phyloP scores from a whole-genome alignment of 2,888 invertebrate species.

The Timema podura region DNA sequence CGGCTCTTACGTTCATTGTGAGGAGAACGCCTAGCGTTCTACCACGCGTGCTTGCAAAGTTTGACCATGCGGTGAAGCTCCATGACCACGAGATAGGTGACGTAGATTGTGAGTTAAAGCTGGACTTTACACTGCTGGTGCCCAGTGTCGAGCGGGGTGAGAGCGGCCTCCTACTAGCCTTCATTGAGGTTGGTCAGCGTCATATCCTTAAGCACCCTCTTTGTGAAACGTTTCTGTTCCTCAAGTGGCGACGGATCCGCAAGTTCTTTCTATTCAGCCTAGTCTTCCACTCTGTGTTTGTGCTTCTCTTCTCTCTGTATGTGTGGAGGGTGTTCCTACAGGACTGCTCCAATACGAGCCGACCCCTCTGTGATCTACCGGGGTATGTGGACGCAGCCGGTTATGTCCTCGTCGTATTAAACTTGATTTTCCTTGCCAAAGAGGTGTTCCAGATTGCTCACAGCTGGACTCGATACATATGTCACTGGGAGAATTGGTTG shows the following conservation, averaged over 20 bases:
- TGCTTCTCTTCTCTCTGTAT: conserved; percentile 68
- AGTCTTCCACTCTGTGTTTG: conserved; percentile 71
- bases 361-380: conserved; percentile 34
- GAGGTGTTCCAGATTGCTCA: conserved; percentile 77
- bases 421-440: conserved; percentile 47
- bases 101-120: conserved; percentile 75
- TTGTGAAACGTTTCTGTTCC: conserved; percentile 76
- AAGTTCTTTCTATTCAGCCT: conserved; percentile 78
- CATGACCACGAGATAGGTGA: conserved; percentile 83
- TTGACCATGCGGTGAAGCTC: conserved; percentile 71
- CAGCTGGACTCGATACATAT: conserved; percentile 65
- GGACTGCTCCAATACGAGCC: conserved; percentile 19
- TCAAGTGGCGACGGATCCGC: conserved; percentile 79
- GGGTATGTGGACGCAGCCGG: conserved; percentile 42
- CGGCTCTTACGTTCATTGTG: conserved; percentile 75
- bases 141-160: conserved; percentile 56
- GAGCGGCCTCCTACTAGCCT: conserved; percentile 64
- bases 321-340: conserved; percentile 56
- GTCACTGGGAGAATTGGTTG: conserved; percentile 81
- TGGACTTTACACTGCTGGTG: conserved; percentile 53
- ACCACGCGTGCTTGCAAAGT: conserved; percentile 63
- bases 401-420: conserved; percentile 43
- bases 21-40: conserved; percentile 80
- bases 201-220: conserved; percentile 78
- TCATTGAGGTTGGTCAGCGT: conserved; percentile 75